These are phyloP conservation scores for Neomorphus geoffroyi DNA, from an alignment of 2,797 vertebrate genomes.

Conservation along the genomic window DNA sequence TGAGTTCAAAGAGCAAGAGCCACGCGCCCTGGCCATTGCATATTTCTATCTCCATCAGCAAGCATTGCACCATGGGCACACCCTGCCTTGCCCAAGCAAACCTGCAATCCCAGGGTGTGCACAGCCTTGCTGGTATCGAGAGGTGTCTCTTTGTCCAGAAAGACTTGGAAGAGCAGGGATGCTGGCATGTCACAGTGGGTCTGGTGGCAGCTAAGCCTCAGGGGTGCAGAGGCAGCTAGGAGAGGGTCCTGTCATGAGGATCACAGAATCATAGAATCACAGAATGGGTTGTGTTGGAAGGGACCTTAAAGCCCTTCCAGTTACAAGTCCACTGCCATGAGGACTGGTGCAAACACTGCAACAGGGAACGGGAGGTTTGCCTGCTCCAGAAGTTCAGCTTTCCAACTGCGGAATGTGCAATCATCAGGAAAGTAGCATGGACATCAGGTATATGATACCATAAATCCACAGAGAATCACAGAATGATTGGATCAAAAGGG, in stretches of 20 bases:
- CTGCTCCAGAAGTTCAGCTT: too few relatives aligned
- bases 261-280: too few relatives aligned
- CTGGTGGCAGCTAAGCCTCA: fast-evolving
- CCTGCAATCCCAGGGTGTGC: fast-evolving
- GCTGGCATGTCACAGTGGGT: fast-evolving
- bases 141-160: not conserved
- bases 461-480: too few relatives aligned
- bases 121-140: fast-evolving
- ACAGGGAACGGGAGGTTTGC: too few relatives aligned
- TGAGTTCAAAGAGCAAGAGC: not conserved
- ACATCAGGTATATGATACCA: too few relatives aligned
- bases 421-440: too few relatives aligned
- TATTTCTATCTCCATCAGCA: fast-evolving
- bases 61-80: fast-evolving
- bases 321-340: too few relatives aligned
- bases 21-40: fast-evolving
- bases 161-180: not conserved
- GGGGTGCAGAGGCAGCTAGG: not conserved
- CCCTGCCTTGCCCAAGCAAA: not conserved
- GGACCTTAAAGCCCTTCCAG: too few relatives aligned
- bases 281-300: too few relatives aligned
- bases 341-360: too few relatives aligned
- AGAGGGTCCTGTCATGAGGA: not conserved
- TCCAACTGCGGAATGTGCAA: too few relatives aligned
- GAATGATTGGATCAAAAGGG: too few relatives aligned